Base-by-base conservation (phyloP, 2,888 invertebrate genomes). In the Automeris io region DNA sequence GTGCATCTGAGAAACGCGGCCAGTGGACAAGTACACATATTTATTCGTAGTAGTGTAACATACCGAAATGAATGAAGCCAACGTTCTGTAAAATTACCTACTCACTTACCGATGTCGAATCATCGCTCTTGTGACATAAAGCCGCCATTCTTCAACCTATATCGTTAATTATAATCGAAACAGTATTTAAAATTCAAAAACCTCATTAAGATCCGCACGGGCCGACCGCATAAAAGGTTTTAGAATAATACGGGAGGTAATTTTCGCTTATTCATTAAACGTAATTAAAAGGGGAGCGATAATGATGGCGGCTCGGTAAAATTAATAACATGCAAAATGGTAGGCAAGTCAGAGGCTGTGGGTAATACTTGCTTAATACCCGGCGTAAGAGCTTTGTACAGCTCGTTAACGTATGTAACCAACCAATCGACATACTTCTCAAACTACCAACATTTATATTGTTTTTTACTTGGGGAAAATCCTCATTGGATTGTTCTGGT, bases 191-290 rank as follows among this genome's bases (percentile, higher is more conserved):
- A 79, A 73, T 76, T 74, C 64, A 65, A 72, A 80, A 76, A 82
- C 72, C 83, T 85, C 83, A 85, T 85, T 83, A 81, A 79, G 78
- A 77, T 68, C 62, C 66, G 69, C 65, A 62, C 70, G 61, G 64
- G 59, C 55, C 69, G 56, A 48, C 54, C 61, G 64, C 70, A 78
- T 75, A 78, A 81, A 77, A 66, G 74, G 67, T 65, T 74, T 70
- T 58, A 53, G 55, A 73, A 73, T 77, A 71, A 72, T 67, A 80
- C 78, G 80, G 77, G 78, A 80, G 79, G 74, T 77, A 79, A 85
- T 83, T 82, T 83, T 82, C 77, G 82, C 82, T 80, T 82, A 82
- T 80, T 83, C 83, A 85, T 79, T 83, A 77, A 69, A 73, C 58
- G 77, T 80, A 74, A 82, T 83, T 83, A 82, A 79, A 78, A 73